Evolutionary conservation across 2,888 invertebrate species (phyloP).

Genomic region (Cheilosia urbana): DNA sequence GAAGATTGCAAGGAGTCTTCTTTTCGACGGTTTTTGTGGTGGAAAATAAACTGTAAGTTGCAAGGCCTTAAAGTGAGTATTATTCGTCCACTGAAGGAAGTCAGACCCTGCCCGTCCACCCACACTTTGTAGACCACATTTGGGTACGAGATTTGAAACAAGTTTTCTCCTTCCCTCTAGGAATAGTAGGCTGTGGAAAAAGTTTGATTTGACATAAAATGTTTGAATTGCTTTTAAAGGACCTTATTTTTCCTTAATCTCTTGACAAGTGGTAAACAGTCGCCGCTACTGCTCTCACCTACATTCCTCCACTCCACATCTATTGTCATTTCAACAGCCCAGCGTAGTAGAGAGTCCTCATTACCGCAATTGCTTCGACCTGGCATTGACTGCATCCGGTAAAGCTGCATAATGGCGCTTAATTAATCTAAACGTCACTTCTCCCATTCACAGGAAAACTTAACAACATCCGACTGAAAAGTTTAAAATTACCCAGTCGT

Average conservation of each 20-base stretch:
- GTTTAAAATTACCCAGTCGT: slow-evolving; percentile 29
- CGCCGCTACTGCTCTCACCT: no score
- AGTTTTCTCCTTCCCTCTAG: no score
- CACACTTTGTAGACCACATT: no score
- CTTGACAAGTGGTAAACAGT: no score
- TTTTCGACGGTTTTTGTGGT: neutral
- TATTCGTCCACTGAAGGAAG: neutral
- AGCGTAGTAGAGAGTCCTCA: neutral
- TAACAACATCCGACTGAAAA: neutral
- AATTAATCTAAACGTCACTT: slow-evolving; percentile 56
- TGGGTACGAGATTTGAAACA: no score
- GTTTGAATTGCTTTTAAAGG: no score
- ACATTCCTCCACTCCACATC: neutral
- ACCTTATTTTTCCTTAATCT: no score
- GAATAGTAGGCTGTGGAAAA: no score
- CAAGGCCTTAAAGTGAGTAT: neutral
- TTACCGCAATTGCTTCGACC: slow-evolving; percentile 45
- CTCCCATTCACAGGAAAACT: slow-evolving; percentile 4
- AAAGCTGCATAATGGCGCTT: slow-evolving; percentile 42
- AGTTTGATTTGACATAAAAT: no score
- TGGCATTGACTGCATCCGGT: neutral
- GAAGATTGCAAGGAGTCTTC: slow-evolving; percentile 2
- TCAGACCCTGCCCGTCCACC: no score
- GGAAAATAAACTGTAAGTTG: neutral
- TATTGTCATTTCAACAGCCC: neutral